These are phyloP conservation scores for Dynastes tityus DNA, from an alignment of 2,888 invertebrate species.

Conservation along the genomic window DNA sequence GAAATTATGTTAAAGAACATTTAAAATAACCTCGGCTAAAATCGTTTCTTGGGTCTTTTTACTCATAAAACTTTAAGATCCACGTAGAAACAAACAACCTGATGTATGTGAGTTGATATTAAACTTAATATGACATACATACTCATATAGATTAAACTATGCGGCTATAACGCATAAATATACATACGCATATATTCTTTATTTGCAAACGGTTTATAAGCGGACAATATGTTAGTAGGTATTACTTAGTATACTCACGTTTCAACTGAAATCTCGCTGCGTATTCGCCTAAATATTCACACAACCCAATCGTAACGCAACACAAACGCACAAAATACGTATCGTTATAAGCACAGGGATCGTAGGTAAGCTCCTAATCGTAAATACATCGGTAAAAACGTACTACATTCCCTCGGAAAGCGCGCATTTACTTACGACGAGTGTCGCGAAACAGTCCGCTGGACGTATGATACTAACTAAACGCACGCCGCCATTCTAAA, in stretches of 20 bases:
- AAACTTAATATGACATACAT: constrained; percentile 18
- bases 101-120: background rate
- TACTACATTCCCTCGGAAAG: constrained; percentile 25
- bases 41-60: no score
- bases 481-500: constrained; percentile 50
- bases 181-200: background rate
- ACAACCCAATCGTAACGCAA: constrained; percentile 6
- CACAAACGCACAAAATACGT: constrained; percentile 22
- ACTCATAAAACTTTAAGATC: no score
- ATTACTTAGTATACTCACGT: constrained; percentile 29
- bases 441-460: constrained; percentile 34
- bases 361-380: background rate
- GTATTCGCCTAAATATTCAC: constrained; percentile 33
- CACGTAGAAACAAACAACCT: no score
- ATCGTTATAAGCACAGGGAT: constrained; percentile 4
- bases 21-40: no score
- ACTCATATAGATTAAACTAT: background rate
- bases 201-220: constrained; percentile 35
- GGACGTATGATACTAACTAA: constrained; percentile 32
- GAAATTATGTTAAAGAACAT: no score
- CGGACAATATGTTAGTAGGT: constrained; percentile 4
- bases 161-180: background rate
- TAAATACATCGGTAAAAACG: background rate
- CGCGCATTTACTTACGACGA: constrained; percentile 8
- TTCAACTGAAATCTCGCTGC: constrained; percentile 17